Conservation (phyloP, 2,113 vertebrate species). For the Fukomys damarensis region DNA sequence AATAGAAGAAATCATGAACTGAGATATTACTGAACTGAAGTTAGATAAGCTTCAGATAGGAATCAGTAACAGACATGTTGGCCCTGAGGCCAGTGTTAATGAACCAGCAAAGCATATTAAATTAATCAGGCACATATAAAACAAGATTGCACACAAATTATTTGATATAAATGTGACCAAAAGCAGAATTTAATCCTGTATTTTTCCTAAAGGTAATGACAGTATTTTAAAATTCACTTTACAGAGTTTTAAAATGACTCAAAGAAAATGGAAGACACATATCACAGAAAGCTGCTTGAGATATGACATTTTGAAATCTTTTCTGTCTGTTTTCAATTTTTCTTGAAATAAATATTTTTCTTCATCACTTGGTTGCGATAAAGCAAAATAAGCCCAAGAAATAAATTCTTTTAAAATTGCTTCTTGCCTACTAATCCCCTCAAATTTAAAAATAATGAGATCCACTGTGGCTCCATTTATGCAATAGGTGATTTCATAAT, state of each 20-base stretch:
- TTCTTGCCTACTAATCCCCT: background rate
- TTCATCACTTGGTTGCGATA: background rate
- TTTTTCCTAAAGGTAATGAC: background rate
- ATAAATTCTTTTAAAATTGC: background rate
- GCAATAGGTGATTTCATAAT: background rate
- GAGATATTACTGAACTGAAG: too few species aligned
- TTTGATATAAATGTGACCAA: background rate
- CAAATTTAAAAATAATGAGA: background rate
- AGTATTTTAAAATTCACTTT: background rate
- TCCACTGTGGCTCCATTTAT: background rate
- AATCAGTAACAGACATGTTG: background rate
- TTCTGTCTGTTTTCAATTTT: background rate
- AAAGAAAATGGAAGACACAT: background rate
- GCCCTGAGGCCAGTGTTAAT: too few species aligned
- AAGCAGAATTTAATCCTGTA: background rate
- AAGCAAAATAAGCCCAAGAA: background rate
- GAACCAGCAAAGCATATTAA: background rate
- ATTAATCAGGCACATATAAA: background rate
- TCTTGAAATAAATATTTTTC: background rate
- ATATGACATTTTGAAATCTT: background rate
- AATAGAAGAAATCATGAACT: too few species aligned
- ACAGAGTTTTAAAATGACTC: background rate
- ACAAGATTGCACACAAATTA: too few species aligned
- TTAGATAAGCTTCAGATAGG: background rate
- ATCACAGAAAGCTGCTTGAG: background rate